Base-by-base conservation (phyloP, 2,888 invertebrate genomes). In the Choreutis nemorana region DNA sequence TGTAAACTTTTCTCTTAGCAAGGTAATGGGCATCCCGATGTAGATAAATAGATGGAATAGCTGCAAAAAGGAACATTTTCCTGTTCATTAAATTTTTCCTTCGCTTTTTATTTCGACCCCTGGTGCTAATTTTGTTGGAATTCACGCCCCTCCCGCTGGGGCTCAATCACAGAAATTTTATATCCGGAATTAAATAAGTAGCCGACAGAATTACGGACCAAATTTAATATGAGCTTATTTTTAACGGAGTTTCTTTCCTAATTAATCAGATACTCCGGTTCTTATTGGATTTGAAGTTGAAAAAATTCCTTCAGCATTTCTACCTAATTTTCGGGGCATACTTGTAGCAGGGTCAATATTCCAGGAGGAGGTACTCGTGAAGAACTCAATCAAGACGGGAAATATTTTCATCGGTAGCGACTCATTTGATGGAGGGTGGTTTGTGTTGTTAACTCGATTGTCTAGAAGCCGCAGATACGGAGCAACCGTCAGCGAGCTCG, bases 31-130 rank as follows among this genome's bases (percentile, higher is more conserved):
- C 78, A 79, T 78, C 77, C 77, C 73, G 58, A 78, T 79, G 77
- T 72, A 75, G 79, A 79, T 79, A 79, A 80, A 80, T 80, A 78
- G 77, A 78, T 78, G 75, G 67, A 78, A 78, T 78, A 79, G 77
- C 75, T 77, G 75, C 75, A 75, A 78, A 75, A 78, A 78, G 78
- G 73, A 77, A 73, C 77, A 79, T 81, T 81, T 81, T 81, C 80
- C 80, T 80, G 79, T 81, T 81, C 80, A 81, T 81, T 81, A 81
- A 81, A 79, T 79, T 79, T 79, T 80, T 80, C 77, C 67, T 75
- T 75, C 72, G 72, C 71, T 73, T 77, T 78, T 78, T 78, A 77
- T 77, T 78, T 78, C 75, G 77, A 72, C 75, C 79, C 77, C 80
- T 75, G 73, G 79, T 78, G 80, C 80, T 81, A 81, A 81, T 81